Evolutionary conservation across 2,797 vertebrate species (phyloP), one percentile per base, ranked within the genome.

Genomic region (Esox masquinongy): DNA sequence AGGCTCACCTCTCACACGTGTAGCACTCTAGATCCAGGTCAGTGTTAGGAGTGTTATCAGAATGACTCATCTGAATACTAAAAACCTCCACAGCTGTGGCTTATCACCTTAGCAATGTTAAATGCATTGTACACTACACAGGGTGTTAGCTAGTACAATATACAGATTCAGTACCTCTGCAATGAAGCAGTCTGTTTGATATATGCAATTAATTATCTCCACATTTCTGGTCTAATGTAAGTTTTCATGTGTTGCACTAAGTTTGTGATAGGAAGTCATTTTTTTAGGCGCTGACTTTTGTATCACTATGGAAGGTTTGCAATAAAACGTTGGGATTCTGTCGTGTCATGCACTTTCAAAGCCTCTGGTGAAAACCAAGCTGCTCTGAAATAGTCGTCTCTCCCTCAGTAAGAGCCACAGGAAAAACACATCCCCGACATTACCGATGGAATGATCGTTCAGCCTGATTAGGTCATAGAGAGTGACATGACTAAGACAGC

Each of bases 361-460:
- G 49, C 53, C 24, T 61, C 36, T 53, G 68, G 67, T 56, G 29
- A 72, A 53, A 26, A 7, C 15, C 19, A 24, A 70, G 53, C 61
- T 39, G 3, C 50, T 12, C 73, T 47, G 34, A 69, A 79, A 83
- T 59, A 75, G 15, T 51, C 78, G 78, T 81, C 59, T 17, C 73
- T n/a, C n/a, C 77, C 26, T 31, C 24, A 53, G 34, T 68, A 76
- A 53, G 63, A 15, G 24, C 15, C 36, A 51, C 29, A 26, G 34
- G 19, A 31, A 9, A 17, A 47, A 22, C 59, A 68, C 50, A 74
- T 70, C 47, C 43, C n/a, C n/a, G 34, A 31, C 43, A 16, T 22
- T 47, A 63, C 61, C 34, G 63, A 73, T 36, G 56, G 24, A 61
- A 24, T 39, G 14, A 63, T 82, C 56, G 17, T 79, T 82, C 26